phyloP scores from a whole-genome alignment of 2,113 vertebrate species.

The Ptilorrhoa leucosticta region DNA sequence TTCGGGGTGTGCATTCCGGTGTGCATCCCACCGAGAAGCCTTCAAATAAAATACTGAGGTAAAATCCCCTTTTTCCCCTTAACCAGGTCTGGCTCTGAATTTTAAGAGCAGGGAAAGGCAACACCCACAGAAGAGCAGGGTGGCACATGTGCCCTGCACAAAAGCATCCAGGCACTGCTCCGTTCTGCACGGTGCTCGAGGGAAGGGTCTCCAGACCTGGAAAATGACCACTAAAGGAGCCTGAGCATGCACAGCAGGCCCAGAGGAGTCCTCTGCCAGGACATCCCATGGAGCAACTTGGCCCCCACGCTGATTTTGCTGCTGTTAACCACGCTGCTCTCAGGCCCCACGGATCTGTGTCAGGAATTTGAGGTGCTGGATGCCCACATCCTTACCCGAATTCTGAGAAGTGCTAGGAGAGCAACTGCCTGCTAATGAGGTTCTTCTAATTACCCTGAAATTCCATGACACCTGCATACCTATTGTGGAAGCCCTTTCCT shows the following conservation, averaged over 20 bases:
- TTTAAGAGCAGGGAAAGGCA: no score
- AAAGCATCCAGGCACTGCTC: neutral
- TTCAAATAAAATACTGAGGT: no score
- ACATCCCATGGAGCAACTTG: neutral
- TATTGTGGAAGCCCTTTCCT: neutral
- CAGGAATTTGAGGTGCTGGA: neutral
- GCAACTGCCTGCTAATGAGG: neutral
- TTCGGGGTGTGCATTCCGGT: no score
- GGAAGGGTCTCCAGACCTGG: neutral
- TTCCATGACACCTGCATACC: neutral
- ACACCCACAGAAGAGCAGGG: neutral
- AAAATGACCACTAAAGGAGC: neutral
- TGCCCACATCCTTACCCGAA: neutral
- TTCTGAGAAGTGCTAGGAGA: neutral
- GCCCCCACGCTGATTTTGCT: fast-evolving
- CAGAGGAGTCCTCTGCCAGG: neutral
- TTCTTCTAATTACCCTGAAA: neutral
- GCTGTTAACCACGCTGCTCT: neutral
- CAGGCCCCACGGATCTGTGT: neutral
- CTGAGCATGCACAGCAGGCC: neutral
- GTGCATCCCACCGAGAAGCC: no score
- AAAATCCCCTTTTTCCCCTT: no score
- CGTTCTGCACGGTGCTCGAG: neutral
- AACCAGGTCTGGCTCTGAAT: no score
- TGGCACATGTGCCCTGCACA: neutral